A percentile compares a stretch with the other conserved stretches of the same genome.
These are phyloP conservation scores for Catharus fuscescens DNA, from an alignment of 2,113 vertebrate species.

Conservation along the genomic window DNA sequence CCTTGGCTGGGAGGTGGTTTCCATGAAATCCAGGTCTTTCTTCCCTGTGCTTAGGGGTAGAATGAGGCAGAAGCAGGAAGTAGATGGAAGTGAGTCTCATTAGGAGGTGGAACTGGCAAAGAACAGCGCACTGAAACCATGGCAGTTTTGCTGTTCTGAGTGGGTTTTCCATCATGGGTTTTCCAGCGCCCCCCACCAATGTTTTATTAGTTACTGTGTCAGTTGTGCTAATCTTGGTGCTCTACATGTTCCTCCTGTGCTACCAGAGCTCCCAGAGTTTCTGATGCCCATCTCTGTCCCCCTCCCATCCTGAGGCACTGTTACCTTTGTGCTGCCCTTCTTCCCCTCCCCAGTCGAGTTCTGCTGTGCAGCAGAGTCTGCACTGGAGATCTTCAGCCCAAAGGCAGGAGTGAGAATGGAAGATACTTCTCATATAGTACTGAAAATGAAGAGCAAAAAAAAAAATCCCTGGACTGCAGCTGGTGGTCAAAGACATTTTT, in stretches of 20 bases:
- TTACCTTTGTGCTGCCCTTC: background rate
- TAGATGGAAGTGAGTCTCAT: background rate
- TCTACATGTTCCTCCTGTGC: background rate
- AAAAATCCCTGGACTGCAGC: background rate
- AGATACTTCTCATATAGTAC: background rate
- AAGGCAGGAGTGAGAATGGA: background rate
- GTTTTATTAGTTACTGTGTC: background rate
- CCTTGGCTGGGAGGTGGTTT: background rate
- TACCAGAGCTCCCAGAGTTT: background rate
- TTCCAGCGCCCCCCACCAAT: rapidly evolving
- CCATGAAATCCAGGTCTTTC: background rate
- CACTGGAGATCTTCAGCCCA: background rate
- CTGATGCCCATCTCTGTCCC: background rate
- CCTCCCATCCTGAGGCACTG: background rate
- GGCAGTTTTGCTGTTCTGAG: background rate
- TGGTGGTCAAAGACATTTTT: background rate
- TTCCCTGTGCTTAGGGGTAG: background rate
- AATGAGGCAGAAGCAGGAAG: background rate
- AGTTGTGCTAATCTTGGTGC: background rate
- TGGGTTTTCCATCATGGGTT: background rate
- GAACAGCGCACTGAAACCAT: background rate
- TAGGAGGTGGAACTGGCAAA: background rate
- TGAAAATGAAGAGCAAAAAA: background rate
- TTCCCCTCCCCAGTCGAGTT: background rate
- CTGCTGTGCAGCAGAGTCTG: background rate